A percentile compares a stretch with the other conserved stretches of the same genome.
phyloP scores from a whole-genome alignment of 2,888 invertebrate species.

The Operophtera brumata region DNA sequence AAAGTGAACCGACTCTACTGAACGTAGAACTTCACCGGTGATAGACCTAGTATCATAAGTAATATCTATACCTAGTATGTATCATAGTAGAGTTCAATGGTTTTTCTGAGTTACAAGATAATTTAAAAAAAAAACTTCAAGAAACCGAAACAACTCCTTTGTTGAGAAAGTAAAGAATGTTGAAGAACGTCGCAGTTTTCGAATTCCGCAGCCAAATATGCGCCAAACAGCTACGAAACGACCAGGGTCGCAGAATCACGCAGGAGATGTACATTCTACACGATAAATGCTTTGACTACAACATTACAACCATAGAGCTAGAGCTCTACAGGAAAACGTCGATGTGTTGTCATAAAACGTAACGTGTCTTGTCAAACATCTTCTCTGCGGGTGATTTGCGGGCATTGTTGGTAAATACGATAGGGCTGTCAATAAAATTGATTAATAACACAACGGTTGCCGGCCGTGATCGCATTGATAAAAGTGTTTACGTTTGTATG shows the following conservation, averaged over 20 bases:
- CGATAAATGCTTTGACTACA: too few relatives aligned
- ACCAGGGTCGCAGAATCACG: constrained; percentile 28
- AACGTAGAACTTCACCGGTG: too few relatives aligned
- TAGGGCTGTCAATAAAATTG: constrained; percentile 52
- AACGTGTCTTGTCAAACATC: constrained; percentile 50
- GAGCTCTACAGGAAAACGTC: constrained; percentile 38
- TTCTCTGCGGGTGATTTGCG: constrained; percentile 74
- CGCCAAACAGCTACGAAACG: constrained; percentile 32
- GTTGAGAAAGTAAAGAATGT: too few relatives aligned
- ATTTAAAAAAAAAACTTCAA: too few relatives aligned
- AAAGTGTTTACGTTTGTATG: constrained; percentile 19
- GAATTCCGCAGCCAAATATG: constrained; percentile 23
- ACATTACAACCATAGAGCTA: not conserved
- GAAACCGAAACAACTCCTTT: too few relatives aligned
- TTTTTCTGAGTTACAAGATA: too few relatives aligned
- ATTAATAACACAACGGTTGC: constrained; percentile 27
- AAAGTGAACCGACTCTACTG: too few relatives aligned
- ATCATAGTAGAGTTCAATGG: too few relatives aligned
- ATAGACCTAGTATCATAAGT: too few relatives aligned
- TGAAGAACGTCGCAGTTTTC: constrained; percentile 2
- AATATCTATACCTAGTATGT: too few relatives aligned
- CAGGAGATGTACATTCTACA: constrained; percentile 13
- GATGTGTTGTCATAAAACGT: constrained; percentile 44
- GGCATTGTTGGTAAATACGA: constrained; percentile 52
- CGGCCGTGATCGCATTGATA: constrained; percentile 28